Conservation (phyloP, 2,113 vertebrate genomes). For the Nannobrachium achirus region DNA sequence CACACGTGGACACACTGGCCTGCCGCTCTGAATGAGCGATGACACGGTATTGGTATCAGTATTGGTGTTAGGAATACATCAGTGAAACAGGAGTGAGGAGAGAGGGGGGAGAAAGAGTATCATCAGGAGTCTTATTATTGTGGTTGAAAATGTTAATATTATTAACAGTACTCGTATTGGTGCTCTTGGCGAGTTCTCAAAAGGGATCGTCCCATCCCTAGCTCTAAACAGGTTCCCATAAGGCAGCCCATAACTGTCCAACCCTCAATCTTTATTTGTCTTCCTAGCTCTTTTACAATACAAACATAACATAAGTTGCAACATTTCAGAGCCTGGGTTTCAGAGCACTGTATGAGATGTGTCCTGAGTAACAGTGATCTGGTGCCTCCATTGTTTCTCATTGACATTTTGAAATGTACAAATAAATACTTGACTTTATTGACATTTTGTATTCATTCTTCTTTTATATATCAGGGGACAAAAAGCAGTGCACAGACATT, state of each 20-base stretch:
- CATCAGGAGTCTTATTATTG: no score
- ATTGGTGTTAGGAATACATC: no score
- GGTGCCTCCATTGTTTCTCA: conserved; percentile 60
- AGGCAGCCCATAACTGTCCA: conserved; percentile 46
- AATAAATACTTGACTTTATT: background rate
- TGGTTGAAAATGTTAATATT: no score
- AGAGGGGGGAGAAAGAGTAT: no score
- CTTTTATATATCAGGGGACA: no score
- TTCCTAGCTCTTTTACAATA: conserved; percentile 14
- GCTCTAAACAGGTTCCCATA: conserved; percentile 46
- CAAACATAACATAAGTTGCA: conserved; percentile 30
- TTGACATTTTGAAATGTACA: conserved; percentile 64
- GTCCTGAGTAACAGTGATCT: conserved; percentile 56
- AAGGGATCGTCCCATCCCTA: no score
- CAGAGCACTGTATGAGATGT: conserved; percentile 53
- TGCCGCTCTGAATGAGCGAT: conserved; percentile 71
- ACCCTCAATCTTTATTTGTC: conserved; percentile 23
- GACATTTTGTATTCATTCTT: no score
- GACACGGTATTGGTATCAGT: conserved; percentile 58
- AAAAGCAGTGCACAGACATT: no score
- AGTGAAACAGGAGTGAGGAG: no score
- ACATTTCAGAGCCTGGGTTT: conserved; percentile 19
- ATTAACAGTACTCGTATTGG: no score
- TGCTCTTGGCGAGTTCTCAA: no score
- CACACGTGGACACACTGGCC: conserved; percentile 56